These are phyloP conservation scores for Chironomus striatipennis DNA, from an alignment of 1,140 invertebrate genomes.

Conservation along the genomic window DNA sequence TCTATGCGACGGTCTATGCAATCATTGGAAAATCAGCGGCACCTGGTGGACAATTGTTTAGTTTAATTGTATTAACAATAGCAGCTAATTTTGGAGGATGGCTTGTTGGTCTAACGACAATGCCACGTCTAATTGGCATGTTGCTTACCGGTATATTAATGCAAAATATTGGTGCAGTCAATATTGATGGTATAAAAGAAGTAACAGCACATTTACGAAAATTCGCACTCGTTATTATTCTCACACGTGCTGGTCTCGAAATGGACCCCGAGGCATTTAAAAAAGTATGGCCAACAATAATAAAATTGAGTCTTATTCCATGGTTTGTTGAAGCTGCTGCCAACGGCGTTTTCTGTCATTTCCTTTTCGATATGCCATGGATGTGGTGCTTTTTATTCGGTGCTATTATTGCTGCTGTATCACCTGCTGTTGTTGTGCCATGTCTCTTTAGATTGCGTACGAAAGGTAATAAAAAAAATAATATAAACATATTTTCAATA, in stretches of 20 bases:
- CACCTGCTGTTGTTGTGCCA: conserved; percentile 91
- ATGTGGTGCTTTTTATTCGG: conserved; percentile 81
- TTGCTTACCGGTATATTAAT: conserved; percentile 65
- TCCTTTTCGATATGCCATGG: conserved; percentile 75
- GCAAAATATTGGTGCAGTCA: conserved; percentile 62
- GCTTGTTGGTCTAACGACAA: conserved; percentile 60
- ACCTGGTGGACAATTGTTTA: conserved; percentile 69
- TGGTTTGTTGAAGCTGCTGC: conserved; percentile 73
- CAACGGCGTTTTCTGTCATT: conserved; percentile 59
- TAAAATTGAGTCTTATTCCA: conserved; percentile 76
- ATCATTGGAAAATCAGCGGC: conserved; percentile 66
- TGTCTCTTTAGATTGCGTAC: conserved; percentile 73
- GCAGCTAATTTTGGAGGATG: conserved; percentile 74
- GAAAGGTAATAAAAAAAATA: conserved; percentile 58
- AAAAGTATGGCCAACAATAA: conserved; percentile 64
- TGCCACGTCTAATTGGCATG: conserved; percentile 83
- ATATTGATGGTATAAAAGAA: conserved; percentile 53
- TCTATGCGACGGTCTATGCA: conserved; percentile 65
- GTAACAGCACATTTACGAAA: conserved; percentile 65
- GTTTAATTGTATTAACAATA: conserved; percentile 62
- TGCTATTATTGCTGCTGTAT: conserved; percentile 82
- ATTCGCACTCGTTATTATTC: conserved; percentile 83
- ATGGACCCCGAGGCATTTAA: conserved; percentile 77
- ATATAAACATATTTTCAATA: background rate
- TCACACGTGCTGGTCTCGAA: conserved; percentile 87